These are phyloP conservation scores for Brachyhypopomus occidentalis DNA, from an alignment of 2,113 vertebrate species.

Conservation along the genomic window DNA sequence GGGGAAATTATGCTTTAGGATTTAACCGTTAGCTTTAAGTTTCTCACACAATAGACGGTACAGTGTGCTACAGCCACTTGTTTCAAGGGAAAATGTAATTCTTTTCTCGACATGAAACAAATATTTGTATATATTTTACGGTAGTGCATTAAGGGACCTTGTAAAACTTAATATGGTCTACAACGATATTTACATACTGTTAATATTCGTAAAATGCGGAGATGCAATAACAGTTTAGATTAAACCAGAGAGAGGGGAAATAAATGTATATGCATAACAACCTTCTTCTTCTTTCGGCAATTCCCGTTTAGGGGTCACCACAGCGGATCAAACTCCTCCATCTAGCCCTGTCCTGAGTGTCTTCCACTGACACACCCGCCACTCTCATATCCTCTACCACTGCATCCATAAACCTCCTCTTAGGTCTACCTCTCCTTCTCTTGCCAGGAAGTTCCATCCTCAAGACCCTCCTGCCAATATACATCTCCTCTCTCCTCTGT, in stretches of 20 bases:
- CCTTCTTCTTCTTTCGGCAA: too few relatives aligned
- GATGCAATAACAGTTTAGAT: conserved; percentile 2
- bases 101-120: background rate
- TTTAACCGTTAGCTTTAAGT: background rate
- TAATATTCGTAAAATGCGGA: background rate
- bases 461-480: too few relatives aligned
- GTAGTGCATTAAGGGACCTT: conserved; percentile 19
- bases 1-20: conserved; percentile 7
- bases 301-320: too few relatives aligned
- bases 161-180: background rate
- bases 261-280: conserved; percentile 8
- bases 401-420: too few relatives aligned
- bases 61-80: conserved; percentile 17
- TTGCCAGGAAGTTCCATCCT: too few relatives aligned
- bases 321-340: too few relatives aligned
- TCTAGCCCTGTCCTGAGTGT: too few relatives aligned
- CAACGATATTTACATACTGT: background rate
- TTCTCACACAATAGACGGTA: background rate
- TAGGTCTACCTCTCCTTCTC: too few relatives aligned
- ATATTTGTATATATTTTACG: background rate
- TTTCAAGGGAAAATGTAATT: conserved; percentile 1
- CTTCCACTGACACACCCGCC: too few relatives aligned
- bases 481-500: too few relatives aligned
- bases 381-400: too few relatives aligned
- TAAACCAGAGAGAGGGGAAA: background rate